Evolutionary conservation across 2,797 vertebrate species (phyloP).

Genomic region (Falco novaeseelandiae): DNA sequence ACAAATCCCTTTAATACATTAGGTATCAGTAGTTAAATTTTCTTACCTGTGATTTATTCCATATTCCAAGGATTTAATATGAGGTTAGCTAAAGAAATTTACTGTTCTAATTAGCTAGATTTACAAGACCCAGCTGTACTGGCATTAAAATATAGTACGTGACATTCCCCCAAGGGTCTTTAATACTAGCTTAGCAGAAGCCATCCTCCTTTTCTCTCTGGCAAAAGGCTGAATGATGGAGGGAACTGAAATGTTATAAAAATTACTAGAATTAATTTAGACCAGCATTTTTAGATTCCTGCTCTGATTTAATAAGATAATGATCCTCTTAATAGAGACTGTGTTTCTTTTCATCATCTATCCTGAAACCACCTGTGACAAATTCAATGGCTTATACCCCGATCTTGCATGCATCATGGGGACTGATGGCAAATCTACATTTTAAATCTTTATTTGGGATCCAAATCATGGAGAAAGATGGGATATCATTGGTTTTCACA

Average conservation of each 20-base stretch:
- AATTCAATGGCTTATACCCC: not conserved
- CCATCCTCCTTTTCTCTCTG: not conserved
- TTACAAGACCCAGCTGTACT: not conserved
- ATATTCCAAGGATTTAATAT: not conserved
- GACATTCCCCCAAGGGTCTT: not conserved
- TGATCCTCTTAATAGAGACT: not conserved
- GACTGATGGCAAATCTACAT: not conserved
- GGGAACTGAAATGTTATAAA: not conserved
- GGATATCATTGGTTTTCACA: not conserved
- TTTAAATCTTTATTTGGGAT: not conserved
- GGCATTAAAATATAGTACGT: not conserved
- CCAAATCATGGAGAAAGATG: not conserved
- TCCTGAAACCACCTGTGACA: not conserved
- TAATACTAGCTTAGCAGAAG: not conserved
- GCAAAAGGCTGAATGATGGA: not conserved
- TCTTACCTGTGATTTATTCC: constrained; percentile 13
- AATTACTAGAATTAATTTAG: not conserved
- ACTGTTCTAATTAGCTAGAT: constrained; percentile 12
- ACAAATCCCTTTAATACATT: not conserved
- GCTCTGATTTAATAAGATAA: not conserved
- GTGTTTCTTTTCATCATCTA: not conserved
- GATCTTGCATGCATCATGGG: not conserved
- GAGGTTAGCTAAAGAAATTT: constrained; percentile 16
- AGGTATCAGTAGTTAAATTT: not conserved
- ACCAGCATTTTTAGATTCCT: not conserved